phyloP scores from a whole-genome alignment of 2,797 vertebrate species.

The Amniataba percoides region DNA sequence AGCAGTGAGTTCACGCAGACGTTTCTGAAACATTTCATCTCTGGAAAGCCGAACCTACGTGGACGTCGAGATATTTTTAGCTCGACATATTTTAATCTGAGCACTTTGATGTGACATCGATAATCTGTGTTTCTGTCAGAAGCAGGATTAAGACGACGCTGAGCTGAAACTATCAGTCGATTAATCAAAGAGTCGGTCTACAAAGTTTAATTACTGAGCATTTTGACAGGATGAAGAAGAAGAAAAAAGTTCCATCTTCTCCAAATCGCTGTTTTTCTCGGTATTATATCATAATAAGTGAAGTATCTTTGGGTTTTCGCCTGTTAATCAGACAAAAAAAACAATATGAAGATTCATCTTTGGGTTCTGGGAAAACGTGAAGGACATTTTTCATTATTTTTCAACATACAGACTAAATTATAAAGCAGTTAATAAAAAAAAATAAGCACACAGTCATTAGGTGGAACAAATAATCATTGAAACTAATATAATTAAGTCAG shows the following conservation, averaged over 20 bases:
- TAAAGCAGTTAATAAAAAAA: neutral
- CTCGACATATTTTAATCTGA: neutral
- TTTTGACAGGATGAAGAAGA: neutral
- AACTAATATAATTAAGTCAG: neutral
- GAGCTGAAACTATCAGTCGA: neutral
- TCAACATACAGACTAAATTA: neutral
- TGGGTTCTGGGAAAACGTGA: neutral
- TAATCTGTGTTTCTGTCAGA: neutral
- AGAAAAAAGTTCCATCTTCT: neutral
- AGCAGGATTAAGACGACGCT: neutral
- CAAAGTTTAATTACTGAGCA: neutral
- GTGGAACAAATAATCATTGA: neutral
- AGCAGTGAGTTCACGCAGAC: slow-evolving; percentile 18
- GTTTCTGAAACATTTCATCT: neutral
- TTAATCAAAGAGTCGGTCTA: neutral
- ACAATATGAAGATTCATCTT: neutral
- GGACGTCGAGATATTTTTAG: neutral
- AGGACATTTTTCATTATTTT: neutral
- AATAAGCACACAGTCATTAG: neutral
- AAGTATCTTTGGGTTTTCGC: neutral
- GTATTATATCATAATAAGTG: neutral
- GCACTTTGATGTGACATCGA: neutral
- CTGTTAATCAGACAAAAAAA: neutral
- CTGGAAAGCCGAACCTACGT: neutral
- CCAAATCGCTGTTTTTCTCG: neutral